Base-by-base conservation (phyloP, 2,888 invertebrate genomes). In the Eupsilia transversa region DNA sequence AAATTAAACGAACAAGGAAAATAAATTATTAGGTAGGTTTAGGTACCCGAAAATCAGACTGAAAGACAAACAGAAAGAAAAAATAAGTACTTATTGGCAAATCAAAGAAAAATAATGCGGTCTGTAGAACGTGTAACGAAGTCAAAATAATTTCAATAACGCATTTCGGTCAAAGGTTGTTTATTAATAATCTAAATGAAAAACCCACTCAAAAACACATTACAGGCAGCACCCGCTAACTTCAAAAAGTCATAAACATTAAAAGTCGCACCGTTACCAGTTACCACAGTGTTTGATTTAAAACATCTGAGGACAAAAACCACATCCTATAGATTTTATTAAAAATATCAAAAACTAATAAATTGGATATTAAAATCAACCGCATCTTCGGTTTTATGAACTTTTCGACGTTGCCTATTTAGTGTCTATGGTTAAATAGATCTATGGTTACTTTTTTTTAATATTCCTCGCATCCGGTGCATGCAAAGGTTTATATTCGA, bases 391-490 rank as follows among this genome's bases (percentile, higher is more conserved):
- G 27, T 79, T 84, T 87, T 93, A 88, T 86, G 80, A 75, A 84
- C 77, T 88, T 91, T 91, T 89, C 80, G 90, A 90, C 91, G 90
- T 89, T 92, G 85, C 89, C 92, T 93, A 92, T 93, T 94, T 92
- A 93, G 91, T 92, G 87, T 89, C 90, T 93, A 91, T 90, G 91
- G 94, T 94, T 93, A 93, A 94, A 94, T 94, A 93, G 93, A 92
- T 90, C 91, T 77, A 73, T 73, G 80, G 76, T 77, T 79, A 61
- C 72, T 56, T 93, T 94, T 94, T 93, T 94, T 95, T 95, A 93
- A 95, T 95, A 94, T 90, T 91, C 93, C 90, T 91, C 82, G 91
- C 95, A 94, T 96, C 96, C 96, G 96, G 94, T 87, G 78, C 84
- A 86, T 85, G 90, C 89, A 90, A 91, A 92, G 93, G 93, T 95